These are phyloP conservation scores for Trichonephila clavipes DNA, from an alignment of 1,140 invertebrate genomes.

Conservation along the genomic window DNA sequence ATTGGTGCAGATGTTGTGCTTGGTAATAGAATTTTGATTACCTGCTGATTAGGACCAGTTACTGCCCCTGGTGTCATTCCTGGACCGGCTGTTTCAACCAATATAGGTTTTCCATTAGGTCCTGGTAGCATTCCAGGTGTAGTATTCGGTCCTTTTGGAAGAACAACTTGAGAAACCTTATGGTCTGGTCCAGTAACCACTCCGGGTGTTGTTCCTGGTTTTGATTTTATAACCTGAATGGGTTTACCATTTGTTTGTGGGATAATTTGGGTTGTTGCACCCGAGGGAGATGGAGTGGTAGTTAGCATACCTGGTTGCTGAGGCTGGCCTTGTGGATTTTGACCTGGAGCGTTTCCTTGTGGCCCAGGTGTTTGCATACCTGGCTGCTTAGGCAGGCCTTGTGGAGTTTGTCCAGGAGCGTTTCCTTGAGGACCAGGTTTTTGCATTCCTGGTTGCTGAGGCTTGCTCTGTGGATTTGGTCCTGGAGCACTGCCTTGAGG, in stretches of 20 bases:
- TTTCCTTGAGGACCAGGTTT: too few relatives aligned
- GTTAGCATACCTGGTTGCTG: background rate
- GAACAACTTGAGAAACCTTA: background rate
- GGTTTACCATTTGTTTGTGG: background rate
- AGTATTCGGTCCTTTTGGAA: background rate
- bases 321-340: too few relatives aligned
- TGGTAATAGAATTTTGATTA: background rate
- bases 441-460: too few relatives aligned
- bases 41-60: background rate
- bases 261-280: background rate
- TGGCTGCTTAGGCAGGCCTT: too few relatives aligned
- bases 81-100: background rate
- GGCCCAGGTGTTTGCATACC: too few relatives aligned
- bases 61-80: background rate
- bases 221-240: background rate
- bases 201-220: background rate
- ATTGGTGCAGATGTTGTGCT: too few relatives aligned
- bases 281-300: background rate
- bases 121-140: background rate
- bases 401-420: too few relatives aligned
- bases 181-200: background rate
- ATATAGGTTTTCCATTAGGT: background rate
- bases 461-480: background rate
- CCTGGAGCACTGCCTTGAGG: background rate
- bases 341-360: too few relatives aligned